phyloP scores from a whole-genome alignment of 2,797 vertebrate genomes.

The Leucoraja ocellata region DNA sequence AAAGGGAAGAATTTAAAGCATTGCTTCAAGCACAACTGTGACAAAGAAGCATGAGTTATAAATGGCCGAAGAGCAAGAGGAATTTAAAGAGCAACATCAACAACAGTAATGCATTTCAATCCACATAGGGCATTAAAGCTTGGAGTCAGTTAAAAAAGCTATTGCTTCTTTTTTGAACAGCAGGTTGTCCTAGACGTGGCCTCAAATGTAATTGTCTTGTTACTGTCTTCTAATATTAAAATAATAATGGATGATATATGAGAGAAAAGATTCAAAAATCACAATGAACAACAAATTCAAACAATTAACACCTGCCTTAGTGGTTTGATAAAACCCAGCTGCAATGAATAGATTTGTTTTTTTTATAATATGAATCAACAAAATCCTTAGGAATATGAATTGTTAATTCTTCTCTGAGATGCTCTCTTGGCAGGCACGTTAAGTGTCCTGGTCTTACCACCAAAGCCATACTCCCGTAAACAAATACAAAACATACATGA shows the following conservation, averaged over 20 bases:
- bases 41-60: not conserved
- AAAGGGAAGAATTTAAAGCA: not conserved
- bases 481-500: not conserved
- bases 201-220: too few relatives aligned
- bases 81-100: not conserved
- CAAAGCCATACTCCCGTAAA: too few relatives aligned
- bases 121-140: not conserved
- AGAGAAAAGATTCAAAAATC: not conserved
- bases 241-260: not conserved
- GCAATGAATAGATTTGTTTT: not conserved
- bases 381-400: not conserved
- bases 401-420: not conserved
- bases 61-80: not conserved
- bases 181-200: not conserved
- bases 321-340: not conserved
- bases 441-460: too few relatives aligned
- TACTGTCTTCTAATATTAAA: too few relatives aligned
- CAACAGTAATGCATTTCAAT: not conserved
- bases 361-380: not conserved
- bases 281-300: too few relatives aligned
- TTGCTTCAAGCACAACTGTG: not conserved
- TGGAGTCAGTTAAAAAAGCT: not conserved
- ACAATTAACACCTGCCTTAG: not conserved
- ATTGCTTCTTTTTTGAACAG: not conserved
- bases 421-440: too few relatives aligned